Conservation (phyloP, 2,113 vertebrate species). For the Vidua macroura region DNA sequence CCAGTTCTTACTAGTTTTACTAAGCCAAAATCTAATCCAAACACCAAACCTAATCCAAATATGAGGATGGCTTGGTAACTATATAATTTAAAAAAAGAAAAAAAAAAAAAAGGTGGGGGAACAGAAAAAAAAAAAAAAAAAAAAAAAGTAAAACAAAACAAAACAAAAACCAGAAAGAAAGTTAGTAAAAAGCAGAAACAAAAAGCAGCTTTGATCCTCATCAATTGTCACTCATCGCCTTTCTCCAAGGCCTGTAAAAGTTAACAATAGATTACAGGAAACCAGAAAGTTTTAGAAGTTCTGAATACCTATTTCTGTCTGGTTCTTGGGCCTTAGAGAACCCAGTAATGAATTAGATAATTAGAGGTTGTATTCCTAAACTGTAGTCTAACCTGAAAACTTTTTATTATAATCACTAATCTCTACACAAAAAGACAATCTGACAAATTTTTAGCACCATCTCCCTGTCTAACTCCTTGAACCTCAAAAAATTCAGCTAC, state of each 20-base stretch:
- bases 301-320: background rate
- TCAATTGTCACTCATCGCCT: background rate
- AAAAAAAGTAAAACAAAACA: too few species aligned
- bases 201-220: background rate
- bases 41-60: background rate
- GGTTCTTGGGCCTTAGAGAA: background rate
- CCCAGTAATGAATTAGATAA: background rate
- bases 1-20: background rate
- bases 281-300: background rate
- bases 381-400: background rate
- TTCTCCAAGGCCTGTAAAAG: background rate
- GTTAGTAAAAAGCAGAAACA: background rate
- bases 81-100: rapidly evolving
- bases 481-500: background rate
- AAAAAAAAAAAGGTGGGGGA: rapidly evolving
- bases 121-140: background rate
- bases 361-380: background rate
- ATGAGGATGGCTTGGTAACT: background rate
- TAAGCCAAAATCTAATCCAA: background rate
- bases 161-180: background rate
- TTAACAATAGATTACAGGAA: background rate
- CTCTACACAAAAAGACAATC: background rate
- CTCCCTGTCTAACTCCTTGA: background rate
- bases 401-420: background rate
- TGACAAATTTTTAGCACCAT: background rate